A percentile compares a stretch with the other conserved stretches of the same genome.
Conservation (phyloP, 2,888 invertebrate genomes). For the Hydraecia micacea region DNA sequence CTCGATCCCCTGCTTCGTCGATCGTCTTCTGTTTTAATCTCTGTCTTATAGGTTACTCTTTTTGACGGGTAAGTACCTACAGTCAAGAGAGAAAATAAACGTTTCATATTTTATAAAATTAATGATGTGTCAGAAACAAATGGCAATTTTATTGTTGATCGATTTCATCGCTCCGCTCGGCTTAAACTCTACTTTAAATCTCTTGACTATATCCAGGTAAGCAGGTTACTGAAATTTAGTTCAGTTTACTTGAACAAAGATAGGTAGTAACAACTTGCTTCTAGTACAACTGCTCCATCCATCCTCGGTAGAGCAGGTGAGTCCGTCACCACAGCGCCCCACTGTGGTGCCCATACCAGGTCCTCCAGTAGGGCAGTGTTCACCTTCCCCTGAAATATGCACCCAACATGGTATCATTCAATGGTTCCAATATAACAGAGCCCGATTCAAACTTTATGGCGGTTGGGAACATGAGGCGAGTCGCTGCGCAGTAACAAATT, state of each 20-base stretch:
- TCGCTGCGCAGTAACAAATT: too few relatives aligned
- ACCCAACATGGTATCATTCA: not conserved
- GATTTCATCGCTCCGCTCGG: not conserved
- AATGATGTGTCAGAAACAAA: not conserved
- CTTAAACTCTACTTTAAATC: not conserved
- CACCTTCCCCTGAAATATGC: conserved; percentile 82
- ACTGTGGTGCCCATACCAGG: conserved; percentile 89
- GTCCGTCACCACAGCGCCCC: conserved; percentile 91
- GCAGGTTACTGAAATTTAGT: not conserved
- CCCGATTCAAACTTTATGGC: too few relatives aligned
- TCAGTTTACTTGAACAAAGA: not conserved
- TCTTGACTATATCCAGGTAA: not conserved
- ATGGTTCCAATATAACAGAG: too few relatives aligned
- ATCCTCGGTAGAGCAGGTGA: conserved; percentile 82
- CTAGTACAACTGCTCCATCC: conserved; percentile 81
- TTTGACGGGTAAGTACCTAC: too few relatives aligned
- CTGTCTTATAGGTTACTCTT: too few relatives aligned
- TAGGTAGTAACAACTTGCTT: conserved; percentile 82
- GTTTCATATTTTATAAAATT: too few relatives aligned
- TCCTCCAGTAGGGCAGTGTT: conserved; percentile 87
- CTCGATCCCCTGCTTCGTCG: too few relatives aligned
- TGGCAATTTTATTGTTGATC: not conserved
- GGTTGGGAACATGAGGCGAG: too few relatives aligned
- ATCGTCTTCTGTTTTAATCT: too few relatives aligned
- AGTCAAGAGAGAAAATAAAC: too few relatives aligned